These are phyloP conservation scores for Ganaspis brasiliensis DNA, from an alignment of 2,888 invertebrate genomes.

Conservation along the genomic window DNA sequence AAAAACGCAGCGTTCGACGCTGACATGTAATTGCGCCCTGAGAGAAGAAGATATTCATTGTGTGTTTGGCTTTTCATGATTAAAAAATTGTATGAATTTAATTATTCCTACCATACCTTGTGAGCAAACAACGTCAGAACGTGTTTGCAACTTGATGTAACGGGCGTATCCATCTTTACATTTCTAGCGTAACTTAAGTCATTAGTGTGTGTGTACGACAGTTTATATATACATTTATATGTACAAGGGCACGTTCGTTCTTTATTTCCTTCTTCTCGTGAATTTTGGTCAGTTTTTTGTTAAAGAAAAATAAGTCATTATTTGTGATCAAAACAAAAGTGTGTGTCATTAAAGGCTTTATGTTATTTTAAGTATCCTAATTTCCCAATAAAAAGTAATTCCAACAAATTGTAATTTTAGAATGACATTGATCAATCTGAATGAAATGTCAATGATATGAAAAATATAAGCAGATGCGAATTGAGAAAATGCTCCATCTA, in stretches of 20 bases:
- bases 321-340: constrained; percentile 24
- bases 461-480: constrained; percentile 18
- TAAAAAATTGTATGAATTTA: too few relatives aligned
- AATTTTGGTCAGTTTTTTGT: constrained; percentile 7
- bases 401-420: background rate
- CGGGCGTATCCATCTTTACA: too few relatives aligned
- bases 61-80: too few relatives aligned
- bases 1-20: too few relatives aligned
- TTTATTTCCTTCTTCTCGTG: constrained; percentile 9
- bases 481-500: constrained; percentile 33
- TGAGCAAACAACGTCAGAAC: too few relatives aligned
- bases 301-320: constrained; percentile 23
- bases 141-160: too few relatives aligned
- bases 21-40: too few relatives aligned
- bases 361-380: background rate
- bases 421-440: constrained; percentile 9
- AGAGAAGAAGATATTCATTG: too few relatives aligned
- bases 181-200: too few relatives aligned
- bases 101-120: too few relatives aligned
- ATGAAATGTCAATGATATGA: constrained; percentile 10
- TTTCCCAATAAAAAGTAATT: background rate
- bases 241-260: background rate
- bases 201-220: background rate
- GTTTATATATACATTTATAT: background rate
- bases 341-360: constrained; percentile 6